Conservation (phyloP, 2,888 invertebrate genomes). For the Thera obeliscata region DNA sequence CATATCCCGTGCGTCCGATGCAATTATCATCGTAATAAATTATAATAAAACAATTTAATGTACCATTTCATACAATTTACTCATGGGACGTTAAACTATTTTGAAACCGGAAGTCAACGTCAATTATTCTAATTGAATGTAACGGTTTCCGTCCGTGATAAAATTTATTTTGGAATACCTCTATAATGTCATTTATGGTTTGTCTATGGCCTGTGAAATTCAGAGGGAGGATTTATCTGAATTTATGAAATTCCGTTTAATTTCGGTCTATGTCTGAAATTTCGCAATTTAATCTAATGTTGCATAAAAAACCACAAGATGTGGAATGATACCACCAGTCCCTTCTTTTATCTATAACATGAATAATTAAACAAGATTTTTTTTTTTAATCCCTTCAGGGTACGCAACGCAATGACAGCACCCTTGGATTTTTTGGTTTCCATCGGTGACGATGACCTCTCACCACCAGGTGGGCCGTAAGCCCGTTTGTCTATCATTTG, state of each 20-base stretch:
- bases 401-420: too few species aligned
- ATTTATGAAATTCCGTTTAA: not conserved
- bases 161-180: slow-evolving; percentile 35
- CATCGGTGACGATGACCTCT: too few species aligned
- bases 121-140: slow-evolving; percentile 59
- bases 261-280: not conserved
- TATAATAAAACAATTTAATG: slow-evolving; percentile 39
- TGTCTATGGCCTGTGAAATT: slow-evolving; percentile 20
- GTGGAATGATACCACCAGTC: too few species aligned
- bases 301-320: too few species aligned
- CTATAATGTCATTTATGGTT: slow-evolving; percentile 17
- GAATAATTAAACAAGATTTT: too few species aligned
- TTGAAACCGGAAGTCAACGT: slow-evolving; percentile 52
- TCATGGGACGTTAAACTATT: slow-evolving; percentile 44
- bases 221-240: slow-evolving; percentile 5
- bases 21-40: slow-evolving; percentile 33
- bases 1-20: slow-evolving; percentile 6
- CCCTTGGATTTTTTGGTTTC: too few species aligned
- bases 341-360: too few species aligned
- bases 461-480: too few species aligned
- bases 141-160: slow-evolving; percentile 54
- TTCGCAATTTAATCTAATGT: too few species aligned
- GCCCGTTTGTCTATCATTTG: too few species aligned
- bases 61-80: slow-evolving; percentile 38
- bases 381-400: too few species aligned